A percentile compares a stretch with the other conserved stretches of the same genome.
Evolutionary conservation across 2,888 invertebrate genomes (phyloP).

Genomic region (Limenitis camilla): DNA sequence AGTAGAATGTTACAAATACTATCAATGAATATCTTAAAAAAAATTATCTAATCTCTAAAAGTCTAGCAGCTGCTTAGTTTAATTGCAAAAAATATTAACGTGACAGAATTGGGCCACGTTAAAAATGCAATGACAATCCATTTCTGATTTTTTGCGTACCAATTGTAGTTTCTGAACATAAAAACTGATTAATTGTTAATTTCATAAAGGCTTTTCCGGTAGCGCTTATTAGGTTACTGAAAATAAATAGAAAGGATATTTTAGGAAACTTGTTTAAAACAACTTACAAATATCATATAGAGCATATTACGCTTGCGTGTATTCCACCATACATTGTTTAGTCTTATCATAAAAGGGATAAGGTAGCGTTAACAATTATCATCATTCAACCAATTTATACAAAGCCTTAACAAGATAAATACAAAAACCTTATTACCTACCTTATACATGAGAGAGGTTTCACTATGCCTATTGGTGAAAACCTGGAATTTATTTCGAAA

Average conservation of each 20-base stretch:
- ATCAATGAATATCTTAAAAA: not conserved
- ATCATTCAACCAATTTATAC: too few relatives aligned
- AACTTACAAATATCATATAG: too few relatives aligned
- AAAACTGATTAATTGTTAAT: constrained; percentile 9
- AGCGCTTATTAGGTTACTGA: constrained; percentile 4
- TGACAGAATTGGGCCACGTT: constrained; percentile 1
- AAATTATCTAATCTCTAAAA: not conserved
- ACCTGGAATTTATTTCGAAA: too few relatives aligned
- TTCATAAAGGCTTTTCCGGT: constrained; percentile 9
- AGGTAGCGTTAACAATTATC: too few relatives aligned
- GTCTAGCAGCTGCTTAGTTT: not conserved
- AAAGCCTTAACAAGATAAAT: too few relatives aligned
- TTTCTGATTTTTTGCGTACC: constrained; percentile 6
- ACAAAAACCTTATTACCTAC: too few relatives aligned
- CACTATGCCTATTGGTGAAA: too few relatives aligned
- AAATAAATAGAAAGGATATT: constrained; percentile 6
- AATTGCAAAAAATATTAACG: not conserved
- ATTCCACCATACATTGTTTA: too few relatives aligned
- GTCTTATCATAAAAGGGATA: too few relatives aligned
- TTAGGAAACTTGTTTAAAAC: not conserved
- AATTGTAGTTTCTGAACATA: constrained; percentile 6
- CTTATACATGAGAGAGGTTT: too few relatives aligned
- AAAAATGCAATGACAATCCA: constrained; percentile 5
- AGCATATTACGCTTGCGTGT: too few relatives aligned
- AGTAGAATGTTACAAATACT: too few relatives aligned